phyloP scores from a whole-genome alignment of 2,797 vertebrate species.

The Notolepis coatsorum region DNA sequence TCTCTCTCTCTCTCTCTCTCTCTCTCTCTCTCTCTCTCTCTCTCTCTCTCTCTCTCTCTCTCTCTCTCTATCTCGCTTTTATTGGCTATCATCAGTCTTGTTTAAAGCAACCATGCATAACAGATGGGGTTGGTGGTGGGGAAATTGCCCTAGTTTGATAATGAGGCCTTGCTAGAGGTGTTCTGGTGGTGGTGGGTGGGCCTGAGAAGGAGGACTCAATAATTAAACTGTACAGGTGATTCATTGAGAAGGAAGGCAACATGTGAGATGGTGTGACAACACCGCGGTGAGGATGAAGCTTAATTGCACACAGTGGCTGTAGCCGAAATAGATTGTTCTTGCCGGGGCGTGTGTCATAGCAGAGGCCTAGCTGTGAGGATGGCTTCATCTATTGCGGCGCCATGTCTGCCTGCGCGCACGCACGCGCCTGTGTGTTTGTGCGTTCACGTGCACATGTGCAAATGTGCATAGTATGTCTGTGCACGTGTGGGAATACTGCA shows the following conservation, averaged over 20 bases:
- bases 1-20: constrained; percentile 53
- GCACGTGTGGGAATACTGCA: constrained; percentile 39
- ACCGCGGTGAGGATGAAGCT: constrained; percentile 65
- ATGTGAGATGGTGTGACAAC: constrained; percentile 66
- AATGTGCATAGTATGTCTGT: constrained; percentile 9
- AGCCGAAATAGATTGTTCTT: constrained; percentile 72
- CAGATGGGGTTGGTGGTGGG: constrained; percentile 58
- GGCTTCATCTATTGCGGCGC: constrained; percentile 47
- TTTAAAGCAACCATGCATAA: constrained; percentile 72
- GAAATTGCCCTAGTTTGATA: constrained; percentile 71
- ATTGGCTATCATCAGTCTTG: constrained; percentile 70
- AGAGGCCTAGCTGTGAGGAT: constrained; percentile 58
- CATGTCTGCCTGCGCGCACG: constrained; percentile 25
- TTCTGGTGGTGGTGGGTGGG: constrained; percentile 70
- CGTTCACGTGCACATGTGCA: constrained; percentile 27
- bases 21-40: constrained; percentile 51
- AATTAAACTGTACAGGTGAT: constrained; percentile 82
- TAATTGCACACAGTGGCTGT: constrained; percentile 68
- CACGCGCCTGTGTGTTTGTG: constrained; percentile 12
- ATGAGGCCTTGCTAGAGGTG: constrained; percentile 71
- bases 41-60: constrained; percentile 53
- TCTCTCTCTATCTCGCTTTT: constrained; percentile 57
- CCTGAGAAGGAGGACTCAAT: constrained; percentile 65
- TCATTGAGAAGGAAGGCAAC: constrained; percentile 77
- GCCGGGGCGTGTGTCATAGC: constrained; percentile 60